These are phyloP conservation scores for Macropis europaea DNA, from an alignment of 2,888 invertebrate species.

Conservation along the genomic window DNA sequence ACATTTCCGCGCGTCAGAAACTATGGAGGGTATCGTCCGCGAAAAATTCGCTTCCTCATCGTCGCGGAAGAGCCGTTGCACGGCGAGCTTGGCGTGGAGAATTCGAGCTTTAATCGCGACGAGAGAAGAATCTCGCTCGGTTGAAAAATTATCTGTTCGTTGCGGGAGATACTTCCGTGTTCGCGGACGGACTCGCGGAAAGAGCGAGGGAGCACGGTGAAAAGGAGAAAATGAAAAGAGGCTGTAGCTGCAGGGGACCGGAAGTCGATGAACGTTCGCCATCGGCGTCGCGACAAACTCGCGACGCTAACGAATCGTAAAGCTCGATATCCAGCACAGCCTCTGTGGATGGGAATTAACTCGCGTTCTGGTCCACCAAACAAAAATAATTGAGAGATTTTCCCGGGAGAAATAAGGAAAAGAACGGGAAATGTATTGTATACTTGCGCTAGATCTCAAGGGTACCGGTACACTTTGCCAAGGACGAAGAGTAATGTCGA, in stretches of 20 bases:
- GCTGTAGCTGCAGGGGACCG: not conserved
- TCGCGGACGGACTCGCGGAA: too few species aligned
- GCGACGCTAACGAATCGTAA: constrained; percentile 30
- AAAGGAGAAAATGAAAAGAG: not conserved
- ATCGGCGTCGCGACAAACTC: not conserved
- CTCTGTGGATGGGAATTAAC: constrained; percentile 27
- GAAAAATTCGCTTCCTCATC: too few species aligned
- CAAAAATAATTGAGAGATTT: not conserved
- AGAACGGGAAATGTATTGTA: constrained; percentile 7
- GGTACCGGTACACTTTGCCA: not conserved
- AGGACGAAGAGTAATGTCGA: not conserved
- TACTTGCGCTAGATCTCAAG: not conserved
- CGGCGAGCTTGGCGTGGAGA: too few species aligned
- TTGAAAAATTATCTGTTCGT: too few species aligned
- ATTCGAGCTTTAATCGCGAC: too few species aligned
- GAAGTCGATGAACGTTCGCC: constrained; percentile 6
- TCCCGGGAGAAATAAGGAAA: not conserved
- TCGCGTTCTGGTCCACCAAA: not conserved
- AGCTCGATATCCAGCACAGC: constrained; percentile 14
- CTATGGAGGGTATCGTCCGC: too few species aligned
- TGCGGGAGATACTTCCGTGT: too few species aligned
- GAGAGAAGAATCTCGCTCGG: too few species aligned
- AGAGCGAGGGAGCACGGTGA: too few species aligned
- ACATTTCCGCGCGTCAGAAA: too few species aligned
- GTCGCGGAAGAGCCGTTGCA: too few species aligned